Evolutionary conservation across 2,113 vertebrate genomes (phyloP).

Genomic region (Eurypyga helias): DNA sequence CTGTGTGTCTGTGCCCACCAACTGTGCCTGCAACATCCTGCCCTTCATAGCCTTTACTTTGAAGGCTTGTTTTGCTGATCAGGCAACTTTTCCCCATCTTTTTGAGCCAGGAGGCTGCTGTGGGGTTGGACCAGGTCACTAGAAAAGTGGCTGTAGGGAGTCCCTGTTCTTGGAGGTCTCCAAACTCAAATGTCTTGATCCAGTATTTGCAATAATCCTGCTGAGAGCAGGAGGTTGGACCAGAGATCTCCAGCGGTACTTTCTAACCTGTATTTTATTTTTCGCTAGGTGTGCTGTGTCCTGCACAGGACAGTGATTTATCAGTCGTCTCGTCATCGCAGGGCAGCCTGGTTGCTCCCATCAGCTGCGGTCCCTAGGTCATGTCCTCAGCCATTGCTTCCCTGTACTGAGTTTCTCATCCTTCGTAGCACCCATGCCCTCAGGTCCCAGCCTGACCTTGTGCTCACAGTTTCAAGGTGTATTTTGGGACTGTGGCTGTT

Average conservation of each 20-base stretch:
- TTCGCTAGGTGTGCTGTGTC: not conserved
- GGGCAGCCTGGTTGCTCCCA: not conserved
- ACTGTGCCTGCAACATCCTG: fast-evolving
- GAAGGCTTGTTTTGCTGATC: not conserved
- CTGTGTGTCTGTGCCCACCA: not conserved
- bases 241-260: not conserved
- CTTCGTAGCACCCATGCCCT: not conserved
- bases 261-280: not conserved
- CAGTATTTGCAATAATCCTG: not conserved
- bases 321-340: not conserved
- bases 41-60: not conserved
- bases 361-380: not conserved
- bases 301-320: not conserved
- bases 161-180: not conserved
- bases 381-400: not conserved
- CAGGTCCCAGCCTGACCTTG: not conserved
- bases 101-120: not conserved
- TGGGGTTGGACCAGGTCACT: not conserved
- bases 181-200: not conserved
- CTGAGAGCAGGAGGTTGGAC: not conserved
- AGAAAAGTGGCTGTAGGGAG: not conserved
- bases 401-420: not conserved
- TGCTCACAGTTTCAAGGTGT: not conserved
- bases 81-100: not conserved
- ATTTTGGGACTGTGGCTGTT: not conserved